A percentile compares a stretch with the other conserved stretches of the same genome.
Conservation (phyloP, 64 coral and sea anemone genomes). For the Montipora sp. region DNA sequence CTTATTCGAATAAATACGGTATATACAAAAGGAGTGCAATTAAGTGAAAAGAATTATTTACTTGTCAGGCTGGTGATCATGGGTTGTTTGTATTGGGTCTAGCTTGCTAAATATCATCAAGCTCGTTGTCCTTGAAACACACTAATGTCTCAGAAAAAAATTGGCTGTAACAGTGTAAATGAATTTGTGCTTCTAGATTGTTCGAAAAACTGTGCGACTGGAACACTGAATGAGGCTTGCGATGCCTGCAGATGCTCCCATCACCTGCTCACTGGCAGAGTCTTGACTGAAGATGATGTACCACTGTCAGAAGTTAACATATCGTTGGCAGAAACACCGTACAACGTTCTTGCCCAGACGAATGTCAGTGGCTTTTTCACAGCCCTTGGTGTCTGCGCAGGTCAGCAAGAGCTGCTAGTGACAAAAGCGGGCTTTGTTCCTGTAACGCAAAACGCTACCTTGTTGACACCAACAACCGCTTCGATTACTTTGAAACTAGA, state of each 20-base stretch:
- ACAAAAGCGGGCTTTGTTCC: slow-evolving; percentile 19
- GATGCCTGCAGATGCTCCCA: slow-evolving; percentile 24
- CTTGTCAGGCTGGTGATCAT: too few species aligned
- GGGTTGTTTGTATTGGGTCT: too few species aligned
- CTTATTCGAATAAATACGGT: too few species aligned
- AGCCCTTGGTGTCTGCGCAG: slow-evolving; percentile 19
- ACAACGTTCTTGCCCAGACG: slow-evolving; percentile 14
- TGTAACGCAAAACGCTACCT: background rate
- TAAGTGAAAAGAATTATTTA: too few species aligned
- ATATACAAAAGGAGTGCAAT: too few species aligned
- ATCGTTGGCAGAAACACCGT: slow-evolving; percentile 36
- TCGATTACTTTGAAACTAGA: background rate
- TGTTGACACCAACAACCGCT: background rate
- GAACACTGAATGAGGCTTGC: slow-evolving; percentile 40
- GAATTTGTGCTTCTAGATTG: slow-evolving; percentile 33
- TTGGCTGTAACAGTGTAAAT: too few species aligned
- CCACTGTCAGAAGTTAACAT: slow-evolving; percentile 12
- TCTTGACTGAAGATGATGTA: background rate
- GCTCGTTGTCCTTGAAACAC: too few species aligned
- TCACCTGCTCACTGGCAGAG: slow-evolving; percentile 8
- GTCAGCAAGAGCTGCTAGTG: background rate
- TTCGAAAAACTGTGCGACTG: background rate
- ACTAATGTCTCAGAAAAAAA: too few species aligned
- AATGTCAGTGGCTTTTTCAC: slow-evolving; percentile 21
- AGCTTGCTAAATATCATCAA: too few species aligned